Evolutionary conservation across 2,113 vertebrate genomes (phyloP).

Genomic region (Python bivittatus): DNA sequence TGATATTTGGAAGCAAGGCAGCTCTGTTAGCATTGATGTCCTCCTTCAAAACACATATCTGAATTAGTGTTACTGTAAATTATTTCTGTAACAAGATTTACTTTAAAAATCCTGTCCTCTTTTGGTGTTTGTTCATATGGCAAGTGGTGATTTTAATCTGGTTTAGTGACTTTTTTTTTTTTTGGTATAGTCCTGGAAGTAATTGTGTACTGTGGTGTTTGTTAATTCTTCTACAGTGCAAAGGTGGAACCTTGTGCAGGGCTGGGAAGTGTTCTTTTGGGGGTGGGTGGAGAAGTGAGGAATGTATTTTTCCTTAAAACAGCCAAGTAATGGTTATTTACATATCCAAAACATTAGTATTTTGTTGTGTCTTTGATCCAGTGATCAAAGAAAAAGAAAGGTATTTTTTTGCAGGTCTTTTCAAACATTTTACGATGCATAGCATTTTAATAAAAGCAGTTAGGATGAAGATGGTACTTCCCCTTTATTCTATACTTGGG

Average conservation of each 20-base stretch:
- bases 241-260: neutral
- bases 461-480: neutral
- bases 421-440: neutral
- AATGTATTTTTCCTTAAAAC: neutral
- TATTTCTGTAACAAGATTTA: neutral
- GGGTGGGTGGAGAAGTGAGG: neutral
- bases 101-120: neutral
- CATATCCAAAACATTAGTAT: neutral
- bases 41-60: neutral
- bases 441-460: conserved; percentile 1
- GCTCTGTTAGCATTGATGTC: neutral
- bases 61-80: neutral
- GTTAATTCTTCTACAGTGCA: conserved; percentile 14
- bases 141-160: neutral
- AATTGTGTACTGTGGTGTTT: neutral
- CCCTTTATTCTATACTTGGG: neutral
- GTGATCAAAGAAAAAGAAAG: neutral
- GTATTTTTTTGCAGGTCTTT: neutral
- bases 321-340: neutral
- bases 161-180: neutral
- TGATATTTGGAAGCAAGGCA: neutral
- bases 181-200: neutral
- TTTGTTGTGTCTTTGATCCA: neutral
- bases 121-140: neutral
- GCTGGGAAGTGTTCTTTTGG: neutral